Conservation (phyloP, 2,797 vertebrate genomes). For the Argya squamiceps region DNA sequence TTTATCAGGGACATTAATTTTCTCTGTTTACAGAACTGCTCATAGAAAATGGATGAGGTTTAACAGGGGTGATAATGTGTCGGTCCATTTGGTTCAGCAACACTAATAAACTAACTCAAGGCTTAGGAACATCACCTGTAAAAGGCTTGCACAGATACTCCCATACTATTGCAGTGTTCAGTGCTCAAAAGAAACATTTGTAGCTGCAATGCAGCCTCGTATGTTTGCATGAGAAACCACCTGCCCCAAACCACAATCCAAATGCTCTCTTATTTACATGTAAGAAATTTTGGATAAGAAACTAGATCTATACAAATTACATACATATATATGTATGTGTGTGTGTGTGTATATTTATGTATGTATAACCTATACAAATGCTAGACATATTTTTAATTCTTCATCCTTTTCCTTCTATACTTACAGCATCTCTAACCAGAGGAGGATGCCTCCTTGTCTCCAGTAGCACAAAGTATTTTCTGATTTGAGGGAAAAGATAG, state of each 20-base stretch:
- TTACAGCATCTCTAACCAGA: neutral
- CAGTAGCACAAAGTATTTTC: neutral
- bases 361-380: neutral
- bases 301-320: neutral
- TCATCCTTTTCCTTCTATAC: neutral
- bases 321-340: fast-evolving
- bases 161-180: neutral
- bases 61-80: neutral
- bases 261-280: neutral
- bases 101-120: neutral
- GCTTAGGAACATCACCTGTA: neutral
- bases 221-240: neutral
- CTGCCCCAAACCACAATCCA: neutral
- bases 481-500: neutral
- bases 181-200: neutral
- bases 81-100: neutral
- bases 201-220: neutral
- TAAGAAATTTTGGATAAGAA: neutral
- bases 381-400: neutral
- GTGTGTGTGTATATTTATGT: fast-evolving
- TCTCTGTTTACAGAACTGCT: neutral
- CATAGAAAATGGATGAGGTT: neutral
- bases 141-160: neutral
- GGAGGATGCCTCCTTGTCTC: neutral
- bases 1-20: neutral